A percentile compares a stretch with the other conserved stretches of the same genome.
Evolutionary conservation across 2,113 vertebrate genomes (phyloP).

Genomic region (Talpa occidentalis): DNA sequence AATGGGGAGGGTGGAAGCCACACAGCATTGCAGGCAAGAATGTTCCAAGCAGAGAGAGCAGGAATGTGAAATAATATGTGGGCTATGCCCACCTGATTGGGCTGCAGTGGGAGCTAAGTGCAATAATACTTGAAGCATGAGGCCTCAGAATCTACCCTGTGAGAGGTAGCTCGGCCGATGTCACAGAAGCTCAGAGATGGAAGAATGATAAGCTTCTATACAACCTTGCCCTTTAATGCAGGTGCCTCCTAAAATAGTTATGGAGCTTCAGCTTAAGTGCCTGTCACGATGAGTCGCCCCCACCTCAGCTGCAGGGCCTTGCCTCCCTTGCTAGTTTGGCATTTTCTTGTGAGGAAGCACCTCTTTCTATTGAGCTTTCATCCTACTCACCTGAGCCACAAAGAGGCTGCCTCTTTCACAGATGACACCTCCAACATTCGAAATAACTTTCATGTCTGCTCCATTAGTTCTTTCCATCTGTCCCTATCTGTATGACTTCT

Average conservation of each 20-base stretch:
- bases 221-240: not conserved
- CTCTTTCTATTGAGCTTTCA: not conserved
- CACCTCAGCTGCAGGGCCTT: not conserved
- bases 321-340: not conserved
- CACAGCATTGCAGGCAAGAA: not conserved
- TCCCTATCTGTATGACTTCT: not conserved
- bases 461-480: not conserved
- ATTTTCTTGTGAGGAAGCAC: not conserved
- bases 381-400: not conserved
- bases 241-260: not conserved
- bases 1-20: not conserved
- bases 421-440: not conserved
- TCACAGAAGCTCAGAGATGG: not conserved
- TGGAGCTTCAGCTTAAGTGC: not conserved
- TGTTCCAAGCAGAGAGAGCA: not conserved
- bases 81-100: not conserved
- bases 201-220: not conserved
- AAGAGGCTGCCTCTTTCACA: not conserved
- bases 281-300: not conserved
- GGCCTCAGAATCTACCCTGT: not conserved
- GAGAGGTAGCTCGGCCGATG: not conserved
- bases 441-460: conserved; percentile 25
- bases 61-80: not conserved
- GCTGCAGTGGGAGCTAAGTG: not conserved
- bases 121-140: not conserved